Evolutionary conservation across 2,797 vertebrate genomes (phyloP).

Genomic region (Tauraco hartlaubi): DNA sequence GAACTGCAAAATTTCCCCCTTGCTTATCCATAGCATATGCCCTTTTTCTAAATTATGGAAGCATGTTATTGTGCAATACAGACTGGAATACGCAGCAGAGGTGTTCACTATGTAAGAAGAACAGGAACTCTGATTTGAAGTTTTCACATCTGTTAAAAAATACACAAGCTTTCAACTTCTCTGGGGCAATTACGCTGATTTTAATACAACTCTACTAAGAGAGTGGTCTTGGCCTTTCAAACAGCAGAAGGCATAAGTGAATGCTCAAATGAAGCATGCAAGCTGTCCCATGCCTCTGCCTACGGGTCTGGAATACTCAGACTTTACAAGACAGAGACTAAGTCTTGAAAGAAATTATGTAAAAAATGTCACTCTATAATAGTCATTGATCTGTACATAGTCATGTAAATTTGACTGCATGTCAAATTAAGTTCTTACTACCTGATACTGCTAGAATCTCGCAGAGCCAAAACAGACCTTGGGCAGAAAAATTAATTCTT

Average conservation of each 20-base stretch:
- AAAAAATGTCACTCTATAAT: neutral
- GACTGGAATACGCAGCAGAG: neutral
- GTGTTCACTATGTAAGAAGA: neutral
- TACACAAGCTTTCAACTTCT: neutral
- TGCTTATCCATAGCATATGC: neutral
- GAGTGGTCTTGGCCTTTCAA: neutral
- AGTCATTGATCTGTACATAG: neutral
- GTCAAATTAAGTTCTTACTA: neutral
- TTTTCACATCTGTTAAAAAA: neutral
- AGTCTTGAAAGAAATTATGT: neutral
- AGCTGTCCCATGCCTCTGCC: neutral
- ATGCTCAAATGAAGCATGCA: neutral
- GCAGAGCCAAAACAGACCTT: neutral
- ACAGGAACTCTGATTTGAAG: neutral
- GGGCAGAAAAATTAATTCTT: neutral
- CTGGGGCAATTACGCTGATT: neutral
- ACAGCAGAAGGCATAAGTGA: neutral
- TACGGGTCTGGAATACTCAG: neutral
- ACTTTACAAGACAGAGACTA: neutral
- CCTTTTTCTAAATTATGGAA: neutral
- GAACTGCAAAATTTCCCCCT: neutral
- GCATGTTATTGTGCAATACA: neutral
- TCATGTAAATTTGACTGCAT: accelerated
- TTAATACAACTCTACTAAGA: neutral
- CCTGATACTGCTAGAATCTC: neutral